Base-by-base conservation (phyloP, 2,113 vertebrate species). In the Carettochelys insculpta region DNA sequence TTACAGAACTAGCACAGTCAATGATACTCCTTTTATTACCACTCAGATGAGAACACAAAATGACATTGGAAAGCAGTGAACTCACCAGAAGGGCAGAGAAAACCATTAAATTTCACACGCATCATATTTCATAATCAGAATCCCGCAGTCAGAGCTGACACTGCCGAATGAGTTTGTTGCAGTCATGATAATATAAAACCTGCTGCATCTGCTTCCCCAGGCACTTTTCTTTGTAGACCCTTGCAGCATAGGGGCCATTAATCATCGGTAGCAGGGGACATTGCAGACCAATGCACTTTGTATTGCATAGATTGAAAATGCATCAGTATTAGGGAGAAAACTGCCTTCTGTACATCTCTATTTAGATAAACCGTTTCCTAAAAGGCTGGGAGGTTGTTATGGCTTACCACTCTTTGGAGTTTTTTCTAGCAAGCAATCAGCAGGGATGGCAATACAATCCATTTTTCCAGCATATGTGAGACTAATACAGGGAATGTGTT, bases 81-180 rank as follows among this genome's bases (percentile, higher is more conserved):
- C 98, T 98, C 96, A 96, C 96, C 91, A 96, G 97, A 98, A 98
- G 97, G 98, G 98, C 97, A 98, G 95, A 97, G 96, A 97, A 98
- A 97, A 96, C 97, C 97, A 97, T 98, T 98, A 97, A 95, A 98
- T 98, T 96, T 97, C 97, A 97, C 97, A 97, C 88, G 96, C 96
- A 97, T 97, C 97, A 97, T 98, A 98, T 98, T 98, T 98, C 97
- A 98, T 97, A 97, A 98, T 98, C 98, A 98, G 97, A 97, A 97
- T 97, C 97, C 96, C 77, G 92, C 96, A 97, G 96, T 97, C 97
- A 92, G 96, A 95, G 91, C 97, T 98, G 98, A 98, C 97, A 97
- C 97, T 94, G 93, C 96, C 89, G 94, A 97, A 98, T 97, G 97
- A 97, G 97, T 96, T 97, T 97, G 97, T 97, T 97, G 96, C 97